These are phyloP conservation scores for Choloepus hoffmanni DNA, from an alignment of 2,113 vertebrate species.

Conservation along the genomic window DNA sequence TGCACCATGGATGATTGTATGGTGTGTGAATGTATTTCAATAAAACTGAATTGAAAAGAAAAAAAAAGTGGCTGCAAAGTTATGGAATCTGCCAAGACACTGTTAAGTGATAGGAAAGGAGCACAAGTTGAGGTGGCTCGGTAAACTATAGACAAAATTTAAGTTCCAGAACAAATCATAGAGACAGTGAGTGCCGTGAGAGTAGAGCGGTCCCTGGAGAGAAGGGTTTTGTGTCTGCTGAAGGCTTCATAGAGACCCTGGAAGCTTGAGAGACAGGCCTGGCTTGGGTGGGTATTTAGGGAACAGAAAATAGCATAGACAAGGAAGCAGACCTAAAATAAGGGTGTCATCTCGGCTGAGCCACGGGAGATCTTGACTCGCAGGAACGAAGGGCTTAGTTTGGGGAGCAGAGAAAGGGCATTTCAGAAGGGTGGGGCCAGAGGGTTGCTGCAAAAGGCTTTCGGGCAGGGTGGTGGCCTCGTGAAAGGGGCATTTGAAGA, in stretches of 20 bases:
- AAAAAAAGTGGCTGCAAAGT: too few relatives aligned
- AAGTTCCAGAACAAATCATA: background rate
- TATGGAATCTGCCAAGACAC: background rate
- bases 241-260: background rate
- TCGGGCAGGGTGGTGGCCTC: background rate
- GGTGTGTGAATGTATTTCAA: too few relatives aligned
- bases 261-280: background rate
- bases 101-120: background rate
- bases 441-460: background rate
- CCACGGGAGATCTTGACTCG: accelerated
- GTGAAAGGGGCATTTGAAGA: accelerated
- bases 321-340: background rate
- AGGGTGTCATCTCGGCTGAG: background rate
- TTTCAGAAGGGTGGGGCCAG: background rate
- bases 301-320: accelerated
- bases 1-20: background rate
- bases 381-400: background rate
- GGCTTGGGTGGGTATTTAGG: background rate
- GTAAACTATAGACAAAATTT: background rate
- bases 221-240: background rate
- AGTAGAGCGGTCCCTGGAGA: background rate
- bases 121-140: background rate
- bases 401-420: background rate
- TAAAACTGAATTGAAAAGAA: too few relatives aligned
- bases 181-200: background rate